Evolutionary conservation across 1,140 invertebrate species (phyloP).

Genomic region (Orius insidiosus): DNA sequence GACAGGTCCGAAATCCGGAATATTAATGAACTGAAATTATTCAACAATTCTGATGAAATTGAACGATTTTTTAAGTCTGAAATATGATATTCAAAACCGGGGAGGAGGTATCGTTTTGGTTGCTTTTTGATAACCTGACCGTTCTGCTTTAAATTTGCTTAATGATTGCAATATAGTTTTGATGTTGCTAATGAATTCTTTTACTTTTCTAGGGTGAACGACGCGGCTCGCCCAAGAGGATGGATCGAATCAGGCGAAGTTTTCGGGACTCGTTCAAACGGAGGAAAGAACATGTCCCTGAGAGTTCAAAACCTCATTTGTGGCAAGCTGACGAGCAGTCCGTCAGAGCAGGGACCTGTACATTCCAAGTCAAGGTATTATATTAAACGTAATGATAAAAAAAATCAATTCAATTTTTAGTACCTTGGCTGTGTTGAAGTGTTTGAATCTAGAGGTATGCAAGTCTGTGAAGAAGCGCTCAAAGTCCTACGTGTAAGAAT

Average conservation of each 20-base stretch:
- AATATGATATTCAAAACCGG: too few relatives aligned
- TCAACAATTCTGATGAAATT: too few relatives aligned
- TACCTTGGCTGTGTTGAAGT: conserved; percentile 98
- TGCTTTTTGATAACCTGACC: too few relatives aligned
- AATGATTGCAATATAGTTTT: too few relatives aligned
- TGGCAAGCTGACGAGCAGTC: conserved; percentile 97
- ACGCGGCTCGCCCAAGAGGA: conserved; percentile 45
- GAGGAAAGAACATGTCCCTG: conserved; percentile 57
- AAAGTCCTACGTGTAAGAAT: conserved; percentile 72
- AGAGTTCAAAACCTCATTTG: conserved; percentile 87
- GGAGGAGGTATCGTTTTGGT: too few relatives aligned
- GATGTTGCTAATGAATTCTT: neutral
- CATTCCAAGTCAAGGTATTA: conserved; percentile 82
- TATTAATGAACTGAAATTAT: too few relatives aligned
- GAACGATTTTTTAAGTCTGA: too few relatives aligned
- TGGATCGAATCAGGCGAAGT: conserved; percentile 80
- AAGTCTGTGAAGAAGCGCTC: conserved; percentile 96
- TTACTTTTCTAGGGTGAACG: conserved; percentile 17
- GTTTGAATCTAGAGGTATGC: conserved; percentile 97
- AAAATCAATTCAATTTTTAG: conserved; percentile 29
- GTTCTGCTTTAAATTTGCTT: too few relatives aligned
- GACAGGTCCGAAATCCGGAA: too few relatives aligned
- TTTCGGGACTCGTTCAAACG: conserved; percentile 83
- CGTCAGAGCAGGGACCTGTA: conserved; percentile 87
- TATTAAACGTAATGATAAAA: neutral